Percentiles rank a stretch among this genome's conserved stretches.
Conservation (phyloP, 2,888 invertebrate genomes). For the Xestia rhomboidea region DNA sequence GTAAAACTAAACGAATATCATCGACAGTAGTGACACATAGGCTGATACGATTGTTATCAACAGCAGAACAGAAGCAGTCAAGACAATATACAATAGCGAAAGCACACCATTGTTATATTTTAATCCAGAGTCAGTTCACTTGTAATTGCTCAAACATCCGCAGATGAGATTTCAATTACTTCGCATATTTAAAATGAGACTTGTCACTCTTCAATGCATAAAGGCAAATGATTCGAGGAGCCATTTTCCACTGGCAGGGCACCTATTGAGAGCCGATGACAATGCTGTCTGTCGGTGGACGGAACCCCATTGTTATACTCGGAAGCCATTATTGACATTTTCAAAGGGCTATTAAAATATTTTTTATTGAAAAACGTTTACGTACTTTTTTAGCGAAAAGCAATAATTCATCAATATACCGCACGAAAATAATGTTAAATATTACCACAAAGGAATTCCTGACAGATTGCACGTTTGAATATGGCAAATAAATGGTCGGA, state of each 20-base stretch:
- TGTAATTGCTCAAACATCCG: constrained; percentile 58
- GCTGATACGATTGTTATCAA: neutral
- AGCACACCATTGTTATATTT: constrained; percentile 34
- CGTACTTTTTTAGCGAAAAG: constrained; percentile 73
- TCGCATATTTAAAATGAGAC: constrained; percentile 76
- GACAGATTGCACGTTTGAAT: constrained; percentile 59
- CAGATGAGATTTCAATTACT: constrained; percentile 80
- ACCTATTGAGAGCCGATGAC: constrained; percentile 82
- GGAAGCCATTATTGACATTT: constrained; percentile 89
- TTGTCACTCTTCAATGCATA: constrained; percentile 83
- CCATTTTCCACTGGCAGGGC: constrained; percentile 85
- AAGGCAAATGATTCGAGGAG: constrained; percentile 84
- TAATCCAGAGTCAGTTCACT: constrained; percentile 42
- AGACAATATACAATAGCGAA: constrained; percentile 2
- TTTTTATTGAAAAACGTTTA: constrained; percentile 84
- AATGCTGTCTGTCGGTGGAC: constrained; percentile 85
- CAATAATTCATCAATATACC: constrained; percentile 74
- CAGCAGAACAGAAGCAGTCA: constrained; percentile 5
- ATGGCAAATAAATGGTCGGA: constrained; percentile 51
- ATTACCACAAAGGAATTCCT: constrained; percentile 59
- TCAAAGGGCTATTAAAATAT: constrained; percentile 87
- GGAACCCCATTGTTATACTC: constrained; percentile 86
- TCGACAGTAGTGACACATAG: neutral
- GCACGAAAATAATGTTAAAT: constrained; percentile 68
- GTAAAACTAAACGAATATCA: neutral